Evolutionary conservation across 1,140 invertebrate genomes (phyloP), one percentile per base, ranked within the genome.

Genomic region (Rhagoletis pomonella): DNA sequence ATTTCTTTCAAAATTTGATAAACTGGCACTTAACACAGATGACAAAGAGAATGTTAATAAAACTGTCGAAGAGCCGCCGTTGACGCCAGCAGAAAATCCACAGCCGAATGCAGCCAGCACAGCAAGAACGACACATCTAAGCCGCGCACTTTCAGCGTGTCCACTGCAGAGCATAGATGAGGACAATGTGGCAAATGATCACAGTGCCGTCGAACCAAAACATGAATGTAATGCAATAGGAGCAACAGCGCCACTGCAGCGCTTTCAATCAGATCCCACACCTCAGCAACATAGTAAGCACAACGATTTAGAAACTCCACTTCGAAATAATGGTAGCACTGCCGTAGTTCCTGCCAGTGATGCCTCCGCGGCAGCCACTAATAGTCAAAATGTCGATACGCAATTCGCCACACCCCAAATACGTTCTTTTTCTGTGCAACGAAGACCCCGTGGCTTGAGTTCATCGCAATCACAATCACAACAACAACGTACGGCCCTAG

Each of bases 321-420:
- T 86, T 55, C 50, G 50, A 58, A 42, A 84, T 50, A 84, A 29
- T 29, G 29, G 14, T 19, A 87, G 3, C 9, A 85, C 67, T 62
- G 39, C n/a, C 47, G 2, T 14, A 4, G 39, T 3, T 39, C n/a
- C 58, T 65, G 10, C 6, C n/a, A n/a, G 17, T 9, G 47, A 59
- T 58, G 47, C 62, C 85, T 19, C 17, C 6, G 2, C 19, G n/a
- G 39, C 86, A 50, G 0, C 44, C 14, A 87, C 73, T 47, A 86
- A 42, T 58, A 19, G 19, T 4, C 44, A 44, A 29, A 84, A 58
- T 44, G 17, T 17, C 1, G 92, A 92, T 7, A 19, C 86, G 1
- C 89, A 91, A 60, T 93, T 93, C 19, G 89, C 88, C 3, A 93
- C 92, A 12, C 92, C 92, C 55, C 92, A 93, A 87, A 89, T 93